These are phyloP conservation scores for Ophioninae sp. DNA, from an alignment of 2,888 invertebrate genomes.

Conservation along the genomic window DNA sequence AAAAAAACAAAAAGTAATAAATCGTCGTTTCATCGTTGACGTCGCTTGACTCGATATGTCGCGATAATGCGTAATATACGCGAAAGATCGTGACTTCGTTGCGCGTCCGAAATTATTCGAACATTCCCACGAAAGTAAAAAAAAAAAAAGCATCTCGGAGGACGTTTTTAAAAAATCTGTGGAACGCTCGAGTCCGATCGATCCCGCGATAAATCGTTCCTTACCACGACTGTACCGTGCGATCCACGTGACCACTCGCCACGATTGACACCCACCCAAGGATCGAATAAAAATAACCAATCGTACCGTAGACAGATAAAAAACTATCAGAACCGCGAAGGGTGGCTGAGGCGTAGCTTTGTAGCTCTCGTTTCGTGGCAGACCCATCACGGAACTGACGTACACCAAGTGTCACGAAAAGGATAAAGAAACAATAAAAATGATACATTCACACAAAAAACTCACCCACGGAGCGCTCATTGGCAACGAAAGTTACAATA, in stretches of 20 bases:
- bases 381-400: slow-evolving; percentile 55
- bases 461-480: slow-evolving; percentile 50
- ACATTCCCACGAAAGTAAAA: neutral
- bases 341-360: slow-evolving; percentile 37
- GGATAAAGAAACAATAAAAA: neutral
- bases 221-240: neutral
- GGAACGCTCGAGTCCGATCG: slow-evolving; percentile 5
- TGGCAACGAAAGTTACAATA: slow-evolving; percentile 54
- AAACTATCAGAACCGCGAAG: slow-evolving; percentile 34
- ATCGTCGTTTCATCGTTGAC: slow-evolving; percentile 23
- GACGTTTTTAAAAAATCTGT: neutral
- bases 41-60: slow-evolving; percentile 24
- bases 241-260: slow-evolving; percentile 20
- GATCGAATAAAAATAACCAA: slow-evolving; percentile 36
- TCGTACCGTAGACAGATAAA: slow-evolving; percentile 25
- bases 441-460: slow-evolving; percentile 30
- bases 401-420: slow-evolving; percentile 43
- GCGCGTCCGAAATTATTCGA: neutral
- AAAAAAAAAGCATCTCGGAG: neutral
- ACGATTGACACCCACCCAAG: slow-evolving; percentile 18
- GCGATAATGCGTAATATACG: slow-evolving; percentile 15
- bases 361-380: slow-evolving; percentile 41
- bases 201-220: slow-evolving; percentile 30
- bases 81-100: neutral
- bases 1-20: neutral